Conservation (phyloP, 35 echinoderm and acorn worm genomes). For the Holothuria glaberrima region DNA sequence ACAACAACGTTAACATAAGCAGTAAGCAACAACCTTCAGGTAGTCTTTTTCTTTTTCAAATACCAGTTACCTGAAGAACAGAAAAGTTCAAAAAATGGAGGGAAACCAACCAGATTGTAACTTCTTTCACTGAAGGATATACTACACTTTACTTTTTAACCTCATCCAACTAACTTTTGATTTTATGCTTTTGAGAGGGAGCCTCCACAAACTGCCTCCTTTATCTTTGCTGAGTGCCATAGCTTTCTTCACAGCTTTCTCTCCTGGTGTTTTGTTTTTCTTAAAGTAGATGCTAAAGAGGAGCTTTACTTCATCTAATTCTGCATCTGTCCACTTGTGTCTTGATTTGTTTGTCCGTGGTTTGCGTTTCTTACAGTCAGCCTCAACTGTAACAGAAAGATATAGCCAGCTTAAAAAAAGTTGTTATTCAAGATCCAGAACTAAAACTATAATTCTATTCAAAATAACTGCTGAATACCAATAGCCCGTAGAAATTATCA, state of each 20-base stretch:
- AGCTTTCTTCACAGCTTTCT: conserved; percentile 12
- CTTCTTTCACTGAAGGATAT: no score
- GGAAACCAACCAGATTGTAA: no score
- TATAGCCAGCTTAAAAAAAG: neutral
- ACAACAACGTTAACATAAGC: no score
- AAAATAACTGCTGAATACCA: no score
- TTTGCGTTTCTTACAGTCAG: neutral
- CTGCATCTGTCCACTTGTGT: conserved; percentile 26
- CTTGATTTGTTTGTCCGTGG: neutral
- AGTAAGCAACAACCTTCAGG: no score
- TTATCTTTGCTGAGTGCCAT: neutral
- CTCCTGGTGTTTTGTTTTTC: conserved; percentile 26
- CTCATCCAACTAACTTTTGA: conserved; percentile 33
- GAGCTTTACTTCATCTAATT: conserved; percentile 16
- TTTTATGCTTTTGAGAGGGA: conserved; percentile 24
- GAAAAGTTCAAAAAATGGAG: no score
- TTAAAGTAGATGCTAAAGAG: neutral
- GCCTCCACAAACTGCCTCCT: conserved; percentile 14
- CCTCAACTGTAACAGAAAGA: conserved; percentile 14
- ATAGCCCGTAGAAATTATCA: no score
- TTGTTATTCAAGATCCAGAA: no score
- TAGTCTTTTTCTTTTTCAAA: no score
- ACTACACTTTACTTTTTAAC: conserved; percentile 2
- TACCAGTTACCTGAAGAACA: no score
- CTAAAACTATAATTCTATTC: no score